Evolutionary conservation across 2,797 vertebrate genomes (phyloP), one percentile per base, ranked within the genome.

Genomic region (Triplophysa bombifrons): DNA sequence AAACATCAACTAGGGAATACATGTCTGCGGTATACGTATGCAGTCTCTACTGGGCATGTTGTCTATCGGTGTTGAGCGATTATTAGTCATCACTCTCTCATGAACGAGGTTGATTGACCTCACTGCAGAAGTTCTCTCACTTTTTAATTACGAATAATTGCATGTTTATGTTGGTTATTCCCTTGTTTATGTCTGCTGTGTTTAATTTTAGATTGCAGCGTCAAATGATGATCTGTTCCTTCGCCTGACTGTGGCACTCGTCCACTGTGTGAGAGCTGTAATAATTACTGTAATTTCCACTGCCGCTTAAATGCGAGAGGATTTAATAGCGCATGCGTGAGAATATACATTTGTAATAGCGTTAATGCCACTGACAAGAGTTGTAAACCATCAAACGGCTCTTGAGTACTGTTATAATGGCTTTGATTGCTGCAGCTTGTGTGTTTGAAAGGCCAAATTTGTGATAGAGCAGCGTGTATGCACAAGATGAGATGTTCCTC

Each of bases 131-230:
- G 77, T 87, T 87, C 88, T 84, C 71, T n/a, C 48, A 66, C 74
- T 81, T 88, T 84, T 82, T 90, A 91, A 92, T 93, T 90, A 89
- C 72, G 78, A 84, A 82, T 92, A 91, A 93, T 93, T 91, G 86
- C 85, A 91, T 88, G 89, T 91, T 92, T 92, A 83, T 58, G 46
- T 82, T 72, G 78, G 84, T 86, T 87, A 85, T 84, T 85, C 75
- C 81, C 80, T 66, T 92, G 90, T 93, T 93, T 92, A 90, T 80
- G 88, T 86, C 83, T 89, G 89, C 90, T 91, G 87, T 89, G 86
- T 87, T 93, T 92, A 90, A 92, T 92, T 92, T 92, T 86, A 85
- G 85, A 90, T 88, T 85, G 87, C 85, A 81, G 83, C 86, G 81
- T 91, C 86, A 88, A 90, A 89, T 68, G 79, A 89, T 87, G 91